Conservation (phyloP, 2,797 vertebrate species). For the Enteromius afrohamiltoni region DNA sequence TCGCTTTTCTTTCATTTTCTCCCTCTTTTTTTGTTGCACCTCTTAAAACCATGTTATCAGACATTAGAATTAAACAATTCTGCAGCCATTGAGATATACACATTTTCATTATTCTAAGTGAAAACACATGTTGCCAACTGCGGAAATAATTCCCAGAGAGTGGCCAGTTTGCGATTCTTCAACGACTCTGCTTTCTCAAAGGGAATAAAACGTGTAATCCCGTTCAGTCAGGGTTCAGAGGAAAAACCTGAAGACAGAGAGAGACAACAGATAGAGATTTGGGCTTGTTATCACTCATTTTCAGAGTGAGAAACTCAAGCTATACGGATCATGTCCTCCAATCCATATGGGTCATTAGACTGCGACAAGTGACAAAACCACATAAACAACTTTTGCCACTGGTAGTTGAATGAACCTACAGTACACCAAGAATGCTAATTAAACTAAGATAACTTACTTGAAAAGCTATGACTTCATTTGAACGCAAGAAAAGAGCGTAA, state of each 20-base stretch:
- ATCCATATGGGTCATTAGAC: conserved; percentile 5
- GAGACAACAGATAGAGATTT: conserved; percentile 9
- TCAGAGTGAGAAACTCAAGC: conserved; percentile 34
- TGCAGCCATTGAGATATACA: background rate
- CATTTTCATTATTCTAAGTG: background rate
- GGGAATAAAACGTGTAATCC: background rate
- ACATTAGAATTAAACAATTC: background rate
- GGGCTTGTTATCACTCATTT: conserved; percentile 17
- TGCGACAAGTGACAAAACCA: conserved; percentile 20
- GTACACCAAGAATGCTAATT: background rate
- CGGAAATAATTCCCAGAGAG: background rate
- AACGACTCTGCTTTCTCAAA: background rate
- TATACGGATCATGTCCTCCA: conserved; percentile 9
- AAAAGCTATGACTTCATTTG: background rate
- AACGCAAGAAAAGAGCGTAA: background rate
- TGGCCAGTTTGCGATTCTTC: background rate
- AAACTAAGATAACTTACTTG: background rate
- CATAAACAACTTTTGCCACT: background rate
- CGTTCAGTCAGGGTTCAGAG: conserved; percentile 1
- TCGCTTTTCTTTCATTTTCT: background rate
- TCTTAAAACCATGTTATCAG: background rate
- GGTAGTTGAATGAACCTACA: background rate
- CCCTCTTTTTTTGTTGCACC: background rate
- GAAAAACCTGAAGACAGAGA: background rate
- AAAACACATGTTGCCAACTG: background rate